phyloP scores from a whole-genome alignment of 2,888 invertebrate species.

The Caenorhabditis doughertyi region DNA sequence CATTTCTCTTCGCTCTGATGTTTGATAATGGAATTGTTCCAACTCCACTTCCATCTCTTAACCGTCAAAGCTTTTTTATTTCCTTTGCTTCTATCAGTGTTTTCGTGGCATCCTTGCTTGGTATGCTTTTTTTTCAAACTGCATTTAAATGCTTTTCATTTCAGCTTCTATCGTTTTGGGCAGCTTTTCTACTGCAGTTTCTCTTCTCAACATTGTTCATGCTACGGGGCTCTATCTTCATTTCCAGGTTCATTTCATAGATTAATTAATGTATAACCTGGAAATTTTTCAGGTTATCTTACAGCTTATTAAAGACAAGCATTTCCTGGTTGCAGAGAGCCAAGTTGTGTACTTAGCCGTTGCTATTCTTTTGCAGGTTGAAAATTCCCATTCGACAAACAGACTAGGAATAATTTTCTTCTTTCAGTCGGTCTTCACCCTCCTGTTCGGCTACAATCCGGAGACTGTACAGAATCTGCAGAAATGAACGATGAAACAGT shows the following conservation, averaged over 20 bases:
- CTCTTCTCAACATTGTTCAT: conserved; percentile 65
- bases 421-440: conserved; percentile 45
- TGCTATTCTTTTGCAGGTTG: conserved; percentile 58
- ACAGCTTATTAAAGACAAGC: conserved; percentile 67
- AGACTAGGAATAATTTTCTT: too few relatives aligned
- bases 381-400: background rate
- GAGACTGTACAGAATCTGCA: conserved; percentile 4
- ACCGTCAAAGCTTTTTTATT: conserved; percentile 60
- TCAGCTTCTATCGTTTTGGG: conserved; percentile 62
- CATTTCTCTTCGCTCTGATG: conserved; percentile 69
- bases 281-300: conserved; percentile 60
- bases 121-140: too few relatives aligned
- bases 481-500: background rate
- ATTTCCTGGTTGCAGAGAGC: conserved; percentile 62
- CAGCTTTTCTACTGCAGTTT: conserved; percentile 62
- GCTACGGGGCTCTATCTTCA: conserved; percentile 68
- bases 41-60: conserved; percentile 33
- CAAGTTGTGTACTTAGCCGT: conserved; percentile 66
- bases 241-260: conserved; percentile 70
- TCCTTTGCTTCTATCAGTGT: conserved; percentile 52
- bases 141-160: background rate
- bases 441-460: conserved; percentile 42
- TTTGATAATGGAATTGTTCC: conserved; percentile 58
- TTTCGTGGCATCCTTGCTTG: conserved; percentile 37
- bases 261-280: background rate